Evolutionary conservation across 2,888 invertebrate species (phyloP), one percentile per base, ranked within the genome.

Genomic region (Mycalesis mineus): DNA sequence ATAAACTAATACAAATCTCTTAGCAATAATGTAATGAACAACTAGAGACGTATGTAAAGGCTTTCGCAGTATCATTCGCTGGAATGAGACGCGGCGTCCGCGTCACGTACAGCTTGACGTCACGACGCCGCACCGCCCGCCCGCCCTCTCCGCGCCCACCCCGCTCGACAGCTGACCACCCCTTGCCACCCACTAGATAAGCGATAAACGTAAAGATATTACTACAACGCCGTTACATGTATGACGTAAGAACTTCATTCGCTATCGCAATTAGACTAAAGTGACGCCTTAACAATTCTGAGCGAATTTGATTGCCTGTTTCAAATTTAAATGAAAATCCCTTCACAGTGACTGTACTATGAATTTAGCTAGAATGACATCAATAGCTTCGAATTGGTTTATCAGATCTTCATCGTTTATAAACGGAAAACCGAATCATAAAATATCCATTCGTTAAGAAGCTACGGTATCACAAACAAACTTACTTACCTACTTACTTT

Each of bases 21-120:
- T 29, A 5, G 11, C 8, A 15, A 36, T 6, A 49, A 22, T 37
- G 48, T n/a, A 37, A 37, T 22, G 37, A 8, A 50, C 13, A 40
- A 14, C 40, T 11, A 29, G 11, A 51, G 42, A 52, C 52, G 52
- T 42, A 42, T 33, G 36, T n/a, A 8, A 42, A 52, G 22, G 55
- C 41, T 55, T 60, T 48, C 31, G 50, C 31, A 41, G 41, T 50
- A 57, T 53, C 40, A 50, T 14, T 31, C 29, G 17, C 61, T 45
- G 56, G 40, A 56, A 52, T 15, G 39, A 58, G 45, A 51, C 37
- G 31, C 50, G 31, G 36, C 47, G n/a, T 57, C 8, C 33, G 37
- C 60, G 51, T 62, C 54, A 55, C 33, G 33, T 44, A 1, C 13
- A 9, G 33, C 17, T 42, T 62, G 62, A 62, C 62, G 62, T 62